Conservation (phyloP, 2,888 invertebrate species). For the Drosophila melanosoma region DNA sequence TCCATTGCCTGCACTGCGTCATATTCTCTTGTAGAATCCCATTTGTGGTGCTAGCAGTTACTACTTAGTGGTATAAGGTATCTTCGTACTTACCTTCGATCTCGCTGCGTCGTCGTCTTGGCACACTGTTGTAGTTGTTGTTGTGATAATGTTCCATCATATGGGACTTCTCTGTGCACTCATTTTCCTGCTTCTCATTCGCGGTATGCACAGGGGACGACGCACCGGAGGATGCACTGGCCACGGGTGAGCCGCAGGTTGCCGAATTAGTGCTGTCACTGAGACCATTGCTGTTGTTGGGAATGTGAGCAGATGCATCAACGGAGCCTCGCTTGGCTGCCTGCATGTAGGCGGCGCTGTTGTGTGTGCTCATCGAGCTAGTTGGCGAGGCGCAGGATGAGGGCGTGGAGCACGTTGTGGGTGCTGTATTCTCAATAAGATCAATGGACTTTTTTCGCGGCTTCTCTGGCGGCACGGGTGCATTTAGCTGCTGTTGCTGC, state of each 20-base stretch:
- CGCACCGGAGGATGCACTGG: conserved; percentile 84
- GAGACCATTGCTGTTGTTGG: conserved; percentile 63
- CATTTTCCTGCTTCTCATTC: conserved; percentile 87
- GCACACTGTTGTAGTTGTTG: conserved; percentile 70
- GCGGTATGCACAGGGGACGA: conserved; percentile 85
- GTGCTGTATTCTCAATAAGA: conserved; percentile 78
- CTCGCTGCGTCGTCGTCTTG: conserved; percentile 79
- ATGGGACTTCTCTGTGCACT: conserved; percentile 86
- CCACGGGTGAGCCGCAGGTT: conserved; percentile 82
- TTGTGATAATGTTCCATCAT: conserved; percentile 68
- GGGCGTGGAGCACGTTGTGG: conserved; percentile 66
- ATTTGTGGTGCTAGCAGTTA: background rate
- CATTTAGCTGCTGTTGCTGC: conserved; percentile 45
- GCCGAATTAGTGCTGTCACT: conserved; percentile 78
- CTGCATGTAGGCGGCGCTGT: conserved; percentile 40
- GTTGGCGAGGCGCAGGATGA: conserved; percentile 72
- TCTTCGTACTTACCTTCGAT: conserved; percentile 81
- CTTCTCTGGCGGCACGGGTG: conserved; percentile 82
- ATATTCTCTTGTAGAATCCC: background rate
- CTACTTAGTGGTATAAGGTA: background rate
- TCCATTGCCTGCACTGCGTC: background rate
- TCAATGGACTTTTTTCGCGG: conserved; percentile 84
- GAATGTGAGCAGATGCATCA: conserved; percentile 47
- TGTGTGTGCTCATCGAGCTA: conserved; percentile 43
- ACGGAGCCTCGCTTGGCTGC: conserved; percentile 81